Percentiles rank a stretch among this genome's conserved stretches.
phyloP scores from a whole-genome alignment of 2,888 invertebrate genomes.

The Drosophila meridionalis region DNA sequence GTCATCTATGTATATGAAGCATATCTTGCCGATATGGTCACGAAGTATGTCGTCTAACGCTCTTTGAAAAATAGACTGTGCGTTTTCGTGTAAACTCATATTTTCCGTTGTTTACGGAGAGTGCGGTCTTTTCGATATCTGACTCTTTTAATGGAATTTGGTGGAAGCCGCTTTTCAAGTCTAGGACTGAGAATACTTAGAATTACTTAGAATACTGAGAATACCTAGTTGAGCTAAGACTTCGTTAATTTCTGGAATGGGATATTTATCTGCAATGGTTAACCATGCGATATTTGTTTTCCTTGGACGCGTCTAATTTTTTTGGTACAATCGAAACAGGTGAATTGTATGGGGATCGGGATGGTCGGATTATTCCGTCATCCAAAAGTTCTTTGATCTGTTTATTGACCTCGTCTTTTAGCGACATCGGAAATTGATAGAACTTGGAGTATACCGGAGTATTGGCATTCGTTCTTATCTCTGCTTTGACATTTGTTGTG shows the following conservation, averaged over 20 bases:
- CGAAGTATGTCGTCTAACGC: too few species aligned
- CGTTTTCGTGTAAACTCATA: slow-evolving; percentile 22
- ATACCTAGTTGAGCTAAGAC: slow-evolving; percentile 17
- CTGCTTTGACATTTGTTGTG: neutral
- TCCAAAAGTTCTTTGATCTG: neutral
- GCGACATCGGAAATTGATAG: neutral
- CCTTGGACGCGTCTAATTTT: neutral
- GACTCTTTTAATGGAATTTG: slow-evolving; percentile 18
- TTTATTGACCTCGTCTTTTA: neutral
- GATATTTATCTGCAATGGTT: slow-evolving; percentile 22
- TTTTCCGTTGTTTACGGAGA: slow-evolving; percentile 33
- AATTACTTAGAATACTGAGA: neutral
- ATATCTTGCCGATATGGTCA: too few species aligned
- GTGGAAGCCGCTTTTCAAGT: slow-evolving; percentile 32
- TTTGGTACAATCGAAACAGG: neutral
- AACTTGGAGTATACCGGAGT: neutral
- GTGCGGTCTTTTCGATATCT: slow-evolving; percentile 28
- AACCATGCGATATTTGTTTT: neutral
- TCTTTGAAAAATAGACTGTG: too few species aligned
- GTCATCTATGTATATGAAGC: slow-evolving; percentile 11
- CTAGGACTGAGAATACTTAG: slow-evolving; percentile 20
- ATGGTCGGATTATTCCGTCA: neutral
- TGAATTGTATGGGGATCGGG: neutral
- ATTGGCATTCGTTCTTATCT: neutral
- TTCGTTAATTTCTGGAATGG: slow-evolving; percentile 24